Evolutionary conservation across 2,797 vertebrate species (phyloP).

Genomic region (Peromyscus aztecus): DNA sequence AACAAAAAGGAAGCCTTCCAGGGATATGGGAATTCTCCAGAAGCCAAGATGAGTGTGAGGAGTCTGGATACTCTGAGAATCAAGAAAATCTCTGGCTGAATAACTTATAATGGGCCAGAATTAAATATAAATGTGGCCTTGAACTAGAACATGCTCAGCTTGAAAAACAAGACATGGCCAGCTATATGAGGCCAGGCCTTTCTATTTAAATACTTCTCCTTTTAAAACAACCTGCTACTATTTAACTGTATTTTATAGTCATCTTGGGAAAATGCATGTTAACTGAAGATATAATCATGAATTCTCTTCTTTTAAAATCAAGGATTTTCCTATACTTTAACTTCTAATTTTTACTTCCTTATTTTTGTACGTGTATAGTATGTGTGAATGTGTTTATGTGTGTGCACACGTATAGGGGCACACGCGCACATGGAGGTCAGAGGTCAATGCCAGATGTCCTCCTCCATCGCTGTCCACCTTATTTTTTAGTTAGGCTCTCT

Average conservation of each 20-base stretch:
- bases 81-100: not conserved
- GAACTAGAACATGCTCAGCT: not conserved
- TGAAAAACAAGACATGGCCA: not conserved
- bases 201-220: slow-evolving; percentile 22
- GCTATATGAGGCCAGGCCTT: not conserved
- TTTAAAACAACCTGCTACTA: not conserved
- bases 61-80: slow-evolving; percentile 13
- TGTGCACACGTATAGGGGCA: too few relatives aligned
- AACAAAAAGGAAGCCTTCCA: not conserved
- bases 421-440: not conserved
- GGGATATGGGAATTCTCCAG: slow-evolving; percentile 15
- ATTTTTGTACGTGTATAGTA: not conserved
- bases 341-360: not conserved
- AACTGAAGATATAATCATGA: slow-evolving; percentile 47
- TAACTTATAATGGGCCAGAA: not conserved
- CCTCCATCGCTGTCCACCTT: not conserved
- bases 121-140: slow-evolving; percentile 5
- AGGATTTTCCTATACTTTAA: not conserved
- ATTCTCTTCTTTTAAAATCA: not conserved
- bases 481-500: not conserved
- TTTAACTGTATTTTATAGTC: slow-evolving; percentile 48
- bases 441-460: not conserved
- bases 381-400: not conserved
- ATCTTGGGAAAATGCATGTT: slow-evolving; percentile 25
- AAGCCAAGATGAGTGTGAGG: not conserved